These are phyloP conservation scores for Semaprochilodus insignis DNA, from an alignment of 2,797 vertebrate species.

Conservation along the genomic window DNA sequence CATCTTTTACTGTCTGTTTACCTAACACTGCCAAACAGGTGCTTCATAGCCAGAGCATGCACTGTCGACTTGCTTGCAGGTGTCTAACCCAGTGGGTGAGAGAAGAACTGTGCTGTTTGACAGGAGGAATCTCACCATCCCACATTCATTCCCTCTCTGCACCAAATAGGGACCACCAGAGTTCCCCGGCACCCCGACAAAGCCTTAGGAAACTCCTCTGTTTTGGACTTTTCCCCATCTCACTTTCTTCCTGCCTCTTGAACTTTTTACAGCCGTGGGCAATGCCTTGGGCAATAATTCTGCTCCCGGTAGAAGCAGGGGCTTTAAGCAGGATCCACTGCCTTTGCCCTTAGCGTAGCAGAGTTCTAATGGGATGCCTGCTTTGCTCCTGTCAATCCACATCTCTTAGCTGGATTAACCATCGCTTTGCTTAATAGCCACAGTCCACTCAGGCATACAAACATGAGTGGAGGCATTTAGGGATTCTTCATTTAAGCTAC, in stretches of 20 bases:
- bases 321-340: slow-evolving; percentile 65
- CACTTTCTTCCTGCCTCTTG: slow-evolving; percentile 69
- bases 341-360: slow-evolving; percentile 41
- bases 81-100: slow-evolving; percentile 47
- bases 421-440: slow-evolving; percentile 19
- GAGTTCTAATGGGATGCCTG: slow-evolving; percentile 59
- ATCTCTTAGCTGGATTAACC: slow-evolving; percentile 33
- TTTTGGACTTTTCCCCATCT: slow-evolving; percentile 47
- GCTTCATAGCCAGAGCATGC: not conserved
- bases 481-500: not conserved
- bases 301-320: slow-evolving; percentile 60
- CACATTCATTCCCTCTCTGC: slow-evolving; percentile 63
- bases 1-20: not conserved
- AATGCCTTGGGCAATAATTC: slow-evolving; percentile 70
- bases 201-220: slow-evolving; percentile 21
- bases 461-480: not conserved
- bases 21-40: not conserved
- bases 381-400: slow-evolving; percentile 49
- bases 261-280: slow-evolving; percentile 74
- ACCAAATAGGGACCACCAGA: slow-evolving; percentile 55
- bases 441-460: slow-evolving; percentile 5
- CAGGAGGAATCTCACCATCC: slow-evolving; percentile 62
- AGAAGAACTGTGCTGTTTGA: slow-evolving; percentile 67
- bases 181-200: slow-evolving; percentile 55
- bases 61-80: not conserved